phyloP scores from a whole-genome alignment of 2,888 invertebrate genomes.

The Ctena decussata region DNA sequence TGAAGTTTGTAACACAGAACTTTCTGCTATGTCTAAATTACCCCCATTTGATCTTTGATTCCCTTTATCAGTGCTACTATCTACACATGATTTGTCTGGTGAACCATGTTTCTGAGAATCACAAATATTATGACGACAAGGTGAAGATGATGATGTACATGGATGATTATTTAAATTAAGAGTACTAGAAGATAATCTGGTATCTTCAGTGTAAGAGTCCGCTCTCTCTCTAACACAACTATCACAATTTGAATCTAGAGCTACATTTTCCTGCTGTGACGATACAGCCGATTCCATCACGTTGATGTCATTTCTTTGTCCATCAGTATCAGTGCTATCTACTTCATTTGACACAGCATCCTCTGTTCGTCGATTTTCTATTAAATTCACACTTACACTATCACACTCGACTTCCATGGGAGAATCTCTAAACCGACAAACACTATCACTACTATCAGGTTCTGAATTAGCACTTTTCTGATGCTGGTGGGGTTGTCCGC shows the following conservation, averaged over 20 bases:
- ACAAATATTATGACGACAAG: conserved; percentile 14
- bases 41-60: conserved; percentile 1
- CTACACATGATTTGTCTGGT: conserved; percentile 27
- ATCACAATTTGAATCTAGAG: conserved; percentile 45
- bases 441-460: conserved; percentile 67
- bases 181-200: conserved; percentile 8
- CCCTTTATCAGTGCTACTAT: conserved; percentile 48
- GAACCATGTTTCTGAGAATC: conserved; percentile 28
- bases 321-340: conserved; percentile 58
- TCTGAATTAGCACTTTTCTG: conserved; percentile 64
- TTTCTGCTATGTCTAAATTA: neutral
- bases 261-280: conserved; percentile 18
- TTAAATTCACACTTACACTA: conserved; percentile 40
- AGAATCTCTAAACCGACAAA: conserved; percentile 28
- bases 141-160: conserved; percentile 13
- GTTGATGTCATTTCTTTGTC: conserved; percentile 1
- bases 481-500: conserved; percentile 23
- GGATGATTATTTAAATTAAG: neutral
- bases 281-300: conserved; percentile 15
- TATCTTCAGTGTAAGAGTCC: conserved; percentile 22
- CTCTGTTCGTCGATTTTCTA: neutral
- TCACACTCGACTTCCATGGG: conserved; percentile 67
- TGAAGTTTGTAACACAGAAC: neutral
- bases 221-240: conserved; percentile 60
- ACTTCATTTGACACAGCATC: conserved; percentile 40